Conservation (phyloP, 2,888 invertebrate species). For the Polydrusus tereticollis region DNA sequence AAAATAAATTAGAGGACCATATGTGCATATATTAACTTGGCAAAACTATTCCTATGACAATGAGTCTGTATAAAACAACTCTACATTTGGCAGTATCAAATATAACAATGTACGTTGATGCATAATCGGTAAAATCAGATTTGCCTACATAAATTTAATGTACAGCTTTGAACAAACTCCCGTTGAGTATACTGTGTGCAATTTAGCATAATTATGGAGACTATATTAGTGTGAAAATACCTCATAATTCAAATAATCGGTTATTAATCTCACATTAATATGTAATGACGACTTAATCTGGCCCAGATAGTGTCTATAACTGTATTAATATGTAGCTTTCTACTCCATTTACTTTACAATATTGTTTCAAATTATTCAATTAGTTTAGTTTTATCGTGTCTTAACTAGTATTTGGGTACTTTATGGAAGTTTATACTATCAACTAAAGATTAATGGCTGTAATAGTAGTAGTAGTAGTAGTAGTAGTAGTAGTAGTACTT, state of each 20-base stretch:
- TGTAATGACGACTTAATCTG: slow-evolving; percentile 28
- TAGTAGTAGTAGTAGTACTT: too few species aligned
- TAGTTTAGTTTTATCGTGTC: too few species aligned
- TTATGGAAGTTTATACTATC: too few species aligned
- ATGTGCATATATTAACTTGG: too few species aligned
- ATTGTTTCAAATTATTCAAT: too few species aligned
- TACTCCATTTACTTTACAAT: background rate
- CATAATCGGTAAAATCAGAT: slow-evolving; percentile 26
- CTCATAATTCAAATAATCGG: slow-evolving; percentile 26
- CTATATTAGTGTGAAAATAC: slow-evolving; percentile 37
- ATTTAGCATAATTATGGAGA: slow-evolving; percentile 24
- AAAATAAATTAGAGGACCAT: background rate
- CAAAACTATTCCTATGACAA: background rate
- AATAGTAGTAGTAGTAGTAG: too few species aligned
- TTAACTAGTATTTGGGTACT: too few species aligned
- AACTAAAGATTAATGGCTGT: too few species aligned
- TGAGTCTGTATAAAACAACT: background rate
- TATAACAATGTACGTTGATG: slow-evolving; percentile 29
- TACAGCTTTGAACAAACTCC: slow-evolving; percentile 27
- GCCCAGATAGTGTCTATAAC: background rate
- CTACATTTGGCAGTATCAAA: slow-evolving; percentile 1
- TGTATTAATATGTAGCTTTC: slow-evolving; percentile 5
- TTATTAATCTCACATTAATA: slow-evolving; percentile 34
- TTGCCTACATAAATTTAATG: slow-evolving; percentile 31
- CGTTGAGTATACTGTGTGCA: slow-evolving; percentile 24